Percentiles rank a stretch among this genome's conserved stretches.
Conservation (phyloP, 1,140 invertebrate genomes). For the Lucilia sericata region DNA sequence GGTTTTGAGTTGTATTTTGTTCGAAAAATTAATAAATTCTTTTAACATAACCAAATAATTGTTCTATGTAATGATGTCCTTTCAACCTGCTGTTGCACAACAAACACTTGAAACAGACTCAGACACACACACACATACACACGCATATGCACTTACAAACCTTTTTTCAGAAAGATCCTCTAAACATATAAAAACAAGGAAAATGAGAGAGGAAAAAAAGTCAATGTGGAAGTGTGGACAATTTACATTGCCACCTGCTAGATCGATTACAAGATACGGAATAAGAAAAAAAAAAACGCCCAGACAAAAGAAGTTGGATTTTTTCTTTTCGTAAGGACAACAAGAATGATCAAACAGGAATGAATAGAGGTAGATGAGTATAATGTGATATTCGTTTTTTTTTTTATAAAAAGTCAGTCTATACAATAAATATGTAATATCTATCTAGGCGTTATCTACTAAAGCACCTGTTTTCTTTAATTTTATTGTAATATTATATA, state of each 20-base stretch:
- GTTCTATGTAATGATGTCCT: conserved; percentile 38
- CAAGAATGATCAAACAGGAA: conserved; percentile 27
- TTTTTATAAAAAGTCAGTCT: background rate
- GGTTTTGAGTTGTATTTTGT: background rate
- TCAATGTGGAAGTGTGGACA: conserved; percentile 40
- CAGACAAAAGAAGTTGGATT: conserved; percentile 40
- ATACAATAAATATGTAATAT: conserved; percentile 8
- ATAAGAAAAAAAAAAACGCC: conserved; percentile 8
- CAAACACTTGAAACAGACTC: background rate
- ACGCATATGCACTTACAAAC: background rate
- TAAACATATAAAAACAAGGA: background rate
- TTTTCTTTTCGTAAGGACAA: background rate
- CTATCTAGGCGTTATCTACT: conserved; percentile 26
- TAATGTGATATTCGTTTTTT: background rate
- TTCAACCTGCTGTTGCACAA: conserved; percentile 41
- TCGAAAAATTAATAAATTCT: background rate
- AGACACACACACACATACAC: conserved; percentile 8
- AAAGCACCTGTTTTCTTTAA: conserved; percentile 25
- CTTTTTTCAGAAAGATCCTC: background rate
- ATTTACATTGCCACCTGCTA: conserved; percentile 44
- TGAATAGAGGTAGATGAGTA: background rate
- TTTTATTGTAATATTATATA: background rate
- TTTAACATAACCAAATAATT: conserved; percentile 35
- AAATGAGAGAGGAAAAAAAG: background rate
- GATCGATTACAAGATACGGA: conserved; percentile 42